Base-by-base conservation (phyloP, 2,113 vertebrate species). In the Eulemur rufifrons region DNA sequence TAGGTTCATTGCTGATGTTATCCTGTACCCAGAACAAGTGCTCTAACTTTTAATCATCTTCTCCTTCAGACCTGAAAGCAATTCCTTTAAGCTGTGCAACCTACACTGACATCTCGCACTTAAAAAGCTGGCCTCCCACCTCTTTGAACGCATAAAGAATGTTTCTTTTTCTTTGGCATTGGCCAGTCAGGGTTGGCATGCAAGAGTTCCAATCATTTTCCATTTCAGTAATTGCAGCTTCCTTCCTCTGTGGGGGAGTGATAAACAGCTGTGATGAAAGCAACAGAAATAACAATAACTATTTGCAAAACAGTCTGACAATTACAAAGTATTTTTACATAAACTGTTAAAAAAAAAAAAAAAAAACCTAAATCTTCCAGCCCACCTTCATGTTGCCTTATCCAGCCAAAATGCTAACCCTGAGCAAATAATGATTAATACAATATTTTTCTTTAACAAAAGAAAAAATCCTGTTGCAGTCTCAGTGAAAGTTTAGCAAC, bases 1-100 rank as follows among this genome's bases (percentile, higher is more conserved):
- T 11, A 86, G 25, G 52, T 15, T 97, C 85, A 71, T 94, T 94
- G 54, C 66, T 68, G 25, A 86, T 73, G 45, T n/a, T 92, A 59
- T 50, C 45, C 50, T 86, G 27, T 61, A 84, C 52, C 25, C 39
- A 54, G 42, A 47, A 39, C 14, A 81, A 37, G 12, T 2, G 2
- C 23, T 73, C 47, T 66, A 92, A 47, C 45, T 73, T 92, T 88
- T 87, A 73, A 92, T 85, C 47, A 91, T 92, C 68, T 89, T 63
- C 61, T 74, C 77, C 52, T 86, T 84, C n/a, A 66, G 76, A 74
- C 86, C 32, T 61, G 39, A 78, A 92, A 92, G 50, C 34, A 83
- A 45, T 68, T 89, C 56, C 59, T 91, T 76, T 54, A 45, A 89
- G 27, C 45, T 11, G 1, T 6, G 23, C 64, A 74, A 27, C 52